A percentile compares a stretch with the other conserved stretches of the same genome.
Evolutionary conservation across 2,888 invertebrate species (phyloP).

Genomic region (Lacanobia wlatinum): DNA sequence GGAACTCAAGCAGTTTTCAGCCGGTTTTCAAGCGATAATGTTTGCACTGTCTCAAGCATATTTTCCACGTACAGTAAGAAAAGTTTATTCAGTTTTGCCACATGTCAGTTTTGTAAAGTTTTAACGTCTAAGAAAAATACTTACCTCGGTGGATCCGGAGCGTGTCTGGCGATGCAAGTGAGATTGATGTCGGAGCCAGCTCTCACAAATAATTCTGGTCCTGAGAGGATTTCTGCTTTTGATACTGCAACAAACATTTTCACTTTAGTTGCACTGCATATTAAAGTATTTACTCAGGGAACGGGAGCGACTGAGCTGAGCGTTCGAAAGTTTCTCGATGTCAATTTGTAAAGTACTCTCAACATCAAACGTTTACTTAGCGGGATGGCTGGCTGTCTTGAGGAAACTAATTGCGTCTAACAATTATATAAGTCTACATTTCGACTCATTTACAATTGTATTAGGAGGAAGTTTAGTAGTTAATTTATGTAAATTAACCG

Average conservation of each 20-base stretch:
- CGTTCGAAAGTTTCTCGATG: conserved; percentile 44
- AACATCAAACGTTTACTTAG: conserved; percentile 48
- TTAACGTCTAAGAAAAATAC: conserved; percentile 77
- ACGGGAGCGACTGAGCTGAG: conserved; percentile 5
- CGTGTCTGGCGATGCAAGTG: conserved; percentile 96
- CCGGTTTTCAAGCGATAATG: conserved; percentile 15
- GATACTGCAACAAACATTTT: conserved; percentile 92
- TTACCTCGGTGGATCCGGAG: conserved; percentile 95
- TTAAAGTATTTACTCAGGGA: conserved; percentile 31
- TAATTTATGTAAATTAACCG: conserved; percentile 32
- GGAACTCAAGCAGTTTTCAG: conserved; percentile 24
- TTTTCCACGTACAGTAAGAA: conserved; percentile 21
- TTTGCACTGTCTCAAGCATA: conserved; percentile 22
- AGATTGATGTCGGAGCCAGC: conserved; percentile 97
- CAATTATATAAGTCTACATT: conserved; percentile 41
- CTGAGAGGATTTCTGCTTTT: conserved; percentile 96
- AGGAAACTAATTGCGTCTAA: conserved; percentile 39
- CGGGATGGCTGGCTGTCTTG: conserved; percentile 25
- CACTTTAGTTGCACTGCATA: conserved; percentile 26
- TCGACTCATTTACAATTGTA: conserved; percentile 40
- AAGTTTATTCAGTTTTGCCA: conserved; percentile 6
- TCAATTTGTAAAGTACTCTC: conserved; percentile 40
- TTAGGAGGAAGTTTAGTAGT: conserved; percentile 22
- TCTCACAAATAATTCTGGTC: conserved; percentile 96
- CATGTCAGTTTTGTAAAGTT: conserved; percentile 28